Evolutionary conservation across 23 tunicate genomes (phyloP).

Genomic region (Ascidia mentula): DNA sequence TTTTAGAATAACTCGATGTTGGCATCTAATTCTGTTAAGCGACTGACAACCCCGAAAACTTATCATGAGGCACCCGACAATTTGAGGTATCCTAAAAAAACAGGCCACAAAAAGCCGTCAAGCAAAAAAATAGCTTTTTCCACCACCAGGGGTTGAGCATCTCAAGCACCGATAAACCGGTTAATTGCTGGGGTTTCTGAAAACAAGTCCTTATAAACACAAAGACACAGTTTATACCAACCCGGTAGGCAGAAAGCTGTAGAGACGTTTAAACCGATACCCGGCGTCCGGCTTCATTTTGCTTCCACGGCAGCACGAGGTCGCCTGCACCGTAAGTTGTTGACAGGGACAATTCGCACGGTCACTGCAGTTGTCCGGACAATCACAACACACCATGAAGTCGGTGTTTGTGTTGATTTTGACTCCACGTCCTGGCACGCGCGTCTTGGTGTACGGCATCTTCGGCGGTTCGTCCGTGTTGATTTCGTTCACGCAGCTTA

Average conservation of each 20-base stretch:
- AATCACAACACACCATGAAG: conserved; percentile 91
- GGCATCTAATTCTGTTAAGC: no score
- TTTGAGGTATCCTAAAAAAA: no score
- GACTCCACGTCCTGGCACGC: conserved; percentile 70
- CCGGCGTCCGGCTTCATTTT: conserved; percentile 69
- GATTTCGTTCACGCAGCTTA: conserved; percentile 79
- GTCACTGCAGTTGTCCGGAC: conserved; percentile 89
- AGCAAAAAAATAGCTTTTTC: no score
- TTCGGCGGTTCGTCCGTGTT: conserved; percentile 57
- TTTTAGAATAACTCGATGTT: no score
- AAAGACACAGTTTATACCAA: no score
- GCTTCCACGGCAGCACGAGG: conserved; percentile 64
- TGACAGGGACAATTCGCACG: conserved; percentile 92
- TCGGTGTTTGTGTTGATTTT: conserved; percentile 62
- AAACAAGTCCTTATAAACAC: no score
- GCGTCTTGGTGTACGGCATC: conserved; percentile 65
- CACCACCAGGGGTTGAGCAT: no score
- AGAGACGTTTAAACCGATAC: conserved; percentile 61
- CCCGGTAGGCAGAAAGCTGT: conserved; percentile 78
- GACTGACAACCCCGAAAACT: no score
- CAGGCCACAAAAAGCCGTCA: no score
- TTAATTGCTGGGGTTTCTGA: no score
- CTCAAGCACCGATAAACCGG: no score
- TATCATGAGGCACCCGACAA: no score
- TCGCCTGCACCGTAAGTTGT: conserved; percentile 87